Conservation (phyloP, 1,140 invertebrate genomes). For the Hycleus phaleratus region DNA sequence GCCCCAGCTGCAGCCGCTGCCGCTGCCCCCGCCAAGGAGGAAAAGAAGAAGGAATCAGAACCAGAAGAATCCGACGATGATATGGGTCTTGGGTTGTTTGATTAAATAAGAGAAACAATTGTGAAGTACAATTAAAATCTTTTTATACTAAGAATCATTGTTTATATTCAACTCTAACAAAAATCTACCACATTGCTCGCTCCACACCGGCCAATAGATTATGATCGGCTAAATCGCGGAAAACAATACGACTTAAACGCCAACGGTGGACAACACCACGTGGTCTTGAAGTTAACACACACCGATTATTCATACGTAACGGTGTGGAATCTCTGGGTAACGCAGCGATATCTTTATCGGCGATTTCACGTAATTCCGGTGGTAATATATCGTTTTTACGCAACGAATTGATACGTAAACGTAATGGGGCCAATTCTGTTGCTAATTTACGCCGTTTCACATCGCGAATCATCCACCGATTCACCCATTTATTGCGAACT, state of each 20-base stretch:
- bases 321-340: slow-evolving; percentile 67
- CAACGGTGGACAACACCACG: slow-evolving; percentile 66
- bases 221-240: slow-evolving; percentile 81
- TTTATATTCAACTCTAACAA: not conserved
- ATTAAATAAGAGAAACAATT: slow-evolving; percentile 48
- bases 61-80: slow-evolving; percentile 88
- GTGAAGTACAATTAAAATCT: slow-evolving; percentile 30
- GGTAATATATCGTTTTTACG: slow-evolving; percentile 78
- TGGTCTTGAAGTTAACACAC: slow-evolving; percentile 69
- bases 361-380: slow-evolving; percentile 63
- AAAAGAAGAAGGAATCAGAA: slow-evolving; percentile 78
- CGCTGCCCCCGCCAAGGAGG: slow-evolving; percentile 59
- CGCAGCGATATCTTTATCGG: slow-evolving; percentile 62
- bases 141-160: not conserved
- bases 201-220: slow-evolving; percentile 83
- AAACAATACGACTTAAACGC: slow-evolving; percentile 81
- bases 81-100: slow-evolving; percentile 88
- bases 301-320: slow-evolving; percentile 59
- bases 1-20: slow-evolving; percentile 59
- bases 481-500: slow-evolving; percentile 62
- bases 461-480: slow-evolving; percentile 74
- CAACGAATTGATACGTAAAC: slow-evolving; percentile 67
- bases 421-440: slow-evolving; percentile 59
- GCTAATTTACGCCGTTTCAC: slow-evolving; percentile 66
- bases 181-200: slow-evolving; percentile 72